These are phyloP conservation scores for Megaustenia siamemsis DNA, from an alignment of 2,888 invertebrate species.

Conservation along the genomic window DNA sequence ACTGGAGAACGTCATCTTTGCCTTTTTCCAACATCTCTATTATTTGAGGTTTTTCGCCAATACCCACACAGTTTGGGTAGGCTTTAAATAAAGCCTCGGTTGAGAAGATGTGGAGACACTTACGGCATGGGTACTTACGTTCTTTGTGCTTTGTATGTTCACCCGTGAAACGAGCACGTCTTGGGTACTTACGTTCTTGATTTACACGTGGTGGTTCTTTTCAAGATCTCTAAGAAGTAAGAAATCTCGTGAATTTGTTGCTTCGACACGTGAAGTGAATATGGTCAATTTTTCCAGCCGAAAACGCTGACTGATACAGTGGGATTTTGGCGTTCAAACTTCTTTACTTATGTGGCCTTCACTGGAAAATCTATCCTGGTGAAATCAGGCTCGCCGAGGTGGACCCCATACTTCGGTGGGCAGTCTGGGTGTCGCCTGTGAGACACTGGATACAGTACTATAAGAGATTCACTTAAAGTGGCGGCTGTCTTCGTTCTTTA, in stretches of 20 bases:
- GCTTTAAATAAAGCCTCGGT: neutral
- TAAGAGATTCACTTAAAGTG: too few species aligned
- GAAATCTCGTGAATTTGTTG: neutral
- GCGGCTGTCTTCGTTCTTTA: too few species aligned
- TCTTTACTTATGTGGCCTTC: too few species aligned
- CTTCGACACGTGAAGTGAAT: neutral
- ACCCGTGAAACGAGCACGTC: neutral
- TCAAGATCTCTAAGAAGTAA: neutral
- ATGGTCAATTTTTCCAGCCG: neutral
- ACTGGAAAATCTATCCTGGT: too few species aligned
- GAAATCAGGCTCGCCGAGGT: too few species aligned
- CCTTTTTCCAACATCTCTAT: neutral
- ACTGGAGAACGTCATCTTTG: neutral
- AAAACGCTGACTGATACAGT: neutral
- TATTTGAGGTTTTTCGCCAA: neutral
- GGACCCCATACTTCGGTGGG: too few species aligned
- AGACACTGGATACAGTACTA: too few species aligned
- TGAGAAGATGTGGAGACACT: neutral
- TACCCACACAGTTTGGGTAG: neutral
- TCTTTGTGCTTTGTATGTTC: neutral
- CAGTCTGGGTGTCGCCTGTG: too few species aligned
- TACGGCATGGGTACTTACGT: neutral
- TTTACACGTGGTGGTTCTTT: neutral
- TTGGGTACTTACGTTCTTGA: neutral
- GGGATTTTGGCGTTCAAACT: constrained; percentile 3